Conservation (phyloP, 2,888 invertebrate genomes). For the Criorhina ranunculi region DNA sequence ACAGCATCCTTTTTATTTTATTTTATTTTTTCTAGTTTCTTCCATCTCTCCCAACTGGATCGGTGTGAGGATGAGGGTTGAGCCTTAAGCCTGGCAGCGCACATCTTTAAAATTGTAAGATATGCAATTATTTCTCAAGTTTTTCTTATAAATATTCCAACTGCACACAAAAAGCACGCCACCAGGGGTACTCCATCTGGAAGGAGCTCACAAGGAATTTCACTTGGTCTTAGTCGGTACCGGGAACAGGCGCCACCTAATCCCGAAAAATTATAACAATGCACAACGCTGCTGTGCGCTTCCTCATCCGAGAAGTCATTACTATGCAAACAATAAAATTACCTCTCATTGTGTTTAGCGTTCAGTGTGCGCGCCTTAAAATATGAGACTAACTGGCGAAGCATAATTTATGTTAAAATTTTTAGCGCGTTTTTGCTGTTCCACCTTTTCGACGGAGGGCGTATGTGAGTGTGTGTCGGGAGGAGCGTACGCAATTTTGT, state of each 20-base stretch:
- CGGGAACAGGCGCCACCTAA: constrained; percentile 52
- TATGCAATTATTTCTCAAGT: constrained; percentile 83
- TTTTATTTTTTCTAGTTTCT: not conserved
- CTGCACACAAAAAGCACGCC: constrained; percentile 46
- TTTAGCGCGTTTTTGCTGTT: constrained; percentile 35
- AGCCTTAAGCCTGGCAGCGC: constrained; percentile 60
- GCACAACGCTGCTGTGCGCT: constrained; percentile 49
- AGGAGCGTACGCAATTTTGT: constrained; percentile 30
- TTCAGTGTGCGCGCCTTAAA: constrained; percentile 46
- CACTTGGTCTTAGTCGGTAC: constrained; percentile 2
- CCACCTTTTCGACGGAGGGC: constrained; percentile 2
- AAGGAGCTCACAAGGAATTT: constrained; percentile 41
- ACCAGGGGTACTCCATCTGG: not conserved
- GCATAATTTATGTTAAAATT: constrained; percentile 67
- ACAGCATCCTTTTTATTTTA: constrained; percentile 38
- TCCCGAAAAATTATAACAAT: constrained; percentile 75
- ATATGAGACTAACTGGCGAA: constrained; percentile 63
- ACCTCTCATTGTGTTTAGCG: constrained; percentile 70
- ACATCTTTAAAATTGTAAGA: constrained; percentile 82
- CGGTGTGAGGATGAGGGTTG: not conserved
- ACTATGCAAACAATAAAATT: constrained; percentile 78
- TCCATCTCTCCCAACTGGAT: constrained; percentile 5
- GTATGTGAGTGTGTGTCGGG: not conserved
- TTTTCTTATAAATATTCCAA: constrained; percentile 77
- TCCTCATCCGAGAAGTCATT: constrained; percentile 70